These are phyloP conservation scores for Phthorimaea operculella DNA, from an alignment of 1,140 invertebrate species.

Conservation along the genomic window DNA sequence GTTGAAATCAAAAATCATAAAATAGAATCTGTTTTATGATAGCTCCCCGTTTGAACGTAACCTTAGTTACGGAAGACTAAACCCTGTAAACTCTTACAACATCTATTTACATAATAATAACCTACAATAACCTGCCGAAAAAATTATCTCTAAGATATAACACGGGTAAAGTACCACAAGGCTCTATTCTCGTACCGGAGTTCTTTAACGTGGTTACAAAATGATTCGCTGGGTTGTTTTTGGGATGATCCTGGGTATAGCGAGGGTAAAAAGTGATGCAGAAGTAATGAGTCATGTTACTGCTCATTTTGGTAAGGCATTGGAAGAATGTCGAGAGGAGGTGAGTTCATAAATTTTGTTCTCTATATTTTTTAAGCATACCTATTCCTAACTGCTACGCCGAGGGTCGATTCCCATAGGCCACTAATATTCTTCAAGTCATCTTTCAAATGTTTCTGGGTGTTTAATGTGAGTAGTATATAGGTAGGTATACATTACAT, in stretches of 20 bases:
- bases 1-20: background rate
- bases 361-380: too few relatives aligned
- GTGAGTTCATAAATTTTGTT: constrained; percentile 23
- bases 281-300: constrained; percentile 60
- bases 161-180: background rate
- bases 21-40: background rate
- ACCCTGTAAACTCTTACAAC: background rate
- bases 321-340: constrained; percentile 57
- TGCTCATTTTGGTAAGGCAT: constrained; percentile 51
- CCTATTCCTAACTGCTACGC: too few relatives aligned
- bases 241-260: constrained; percentile 14
- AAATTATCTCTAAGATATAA: constrained; percentile 18
- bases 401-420: too few relatives aligned
- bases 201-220: background rate
- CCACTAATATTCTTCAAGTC: too few relatives aligned
- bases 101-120: background rate
- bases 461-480: too few relatives aligned
- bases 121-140: constrained; percentile 6
- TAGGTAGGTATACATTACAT: too few relatives aligned
- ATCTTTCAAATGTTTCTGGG: too few relatives aligned
- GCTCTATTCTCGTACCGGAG: background rate
- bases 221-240: constrained; percentile 2
- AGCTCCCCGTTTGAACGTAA: background rate
- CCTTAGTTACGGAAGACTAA: background rate
- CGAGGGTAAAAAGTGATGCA: constrained; percentile 29